Evolutionary conservation across 2,113 vertebrate genomes (phyloP).

Genomic region (Cryptomyrus ogoouensis): DNA sequence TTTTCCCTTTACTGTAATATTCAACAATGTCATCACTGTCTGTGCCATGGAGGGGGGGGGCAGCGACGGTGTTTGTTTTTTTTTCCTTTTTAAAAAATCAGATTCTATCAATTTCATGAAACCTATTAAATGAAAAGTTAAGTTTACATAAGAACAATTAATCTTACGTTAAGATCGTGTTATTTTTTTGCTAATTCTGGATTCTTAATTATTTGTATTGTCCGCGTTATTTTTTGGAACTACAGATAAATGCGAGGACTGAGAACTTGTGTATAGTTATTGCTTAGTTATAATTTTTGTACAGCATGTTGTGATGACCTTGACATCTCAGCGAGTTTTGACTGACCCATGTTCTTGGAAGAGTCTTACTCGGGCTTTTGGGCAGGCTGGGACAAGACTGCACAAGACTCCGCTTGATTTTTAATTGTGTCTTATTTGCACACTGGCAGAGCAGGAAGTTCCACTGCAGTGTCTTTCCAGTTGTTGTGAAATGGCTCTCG

Average conservation of each 20-base stretch:
- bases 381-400: not conserved
- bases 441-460: not conserved
- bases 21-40: constrained; percentile 10
- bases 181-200: not conserved
- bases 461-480: not conserved
- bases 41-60: not conserved
- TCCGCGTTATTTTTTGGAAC: not conserved
- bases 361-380: not conserved
- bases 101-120: not conserved
- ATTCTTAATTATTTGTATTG: not conserved
- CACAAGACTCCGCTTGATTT: not conserved
- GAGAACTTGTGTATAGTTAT: not conserved
- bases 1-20: not conserved
- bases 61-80: not conserved
- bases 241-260: not conserved
- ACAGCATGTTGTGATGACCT: not conserved
- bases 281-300: not conserved
- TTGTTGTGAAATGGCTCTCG: not conserved
- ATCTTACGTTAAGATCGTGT: not conserved
- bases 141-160: not conserved
- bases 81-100: not conserved
- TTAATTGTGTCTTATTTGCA: not conserved
- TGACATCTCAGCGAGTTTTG: not conserved
- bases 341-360: not conserved
- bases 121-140: not conserved